Evolutionary conservation across 2,888 invertebrate genomes (phyloP), one percentile per base, ranked within the genome.

Genomic region (Cartodere bifasciata): DNA sequence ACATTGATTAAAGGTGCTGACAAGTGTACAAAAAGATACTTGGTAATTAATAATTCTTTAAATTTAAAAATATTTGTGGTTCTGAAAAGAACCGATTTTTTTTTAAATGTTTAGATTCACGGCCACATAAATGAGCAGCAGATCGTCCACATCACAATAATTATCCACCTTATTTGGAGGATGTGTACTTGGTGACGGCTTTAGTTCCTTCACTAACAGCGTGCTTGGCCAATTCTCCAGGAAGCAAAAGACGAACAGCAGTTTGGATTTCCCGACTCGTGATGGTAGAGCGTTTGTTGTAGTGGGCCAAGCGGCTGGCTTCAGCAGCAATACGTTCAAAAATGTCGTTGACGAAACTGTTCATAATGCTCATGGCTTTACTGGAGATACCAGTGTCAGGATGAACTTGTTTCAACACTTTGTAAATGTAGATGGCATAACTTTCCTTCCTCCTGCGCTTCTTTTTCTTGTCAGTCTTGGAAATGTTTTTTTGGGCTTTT

Each of bases 351-450:
- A 83, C 74, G 38, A 82, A 82, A 45, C 71, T 72, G 55, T 80
- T 77, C 76, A 82, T 77, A 40, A 81, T 77, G 43, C 65, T 55
- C 73, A 79, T 80, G 1, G 77, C 73, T 44, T 77, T 76, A 13
- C 66, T 67, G 1, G 78, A 75, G 29, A 82, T 72, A 0, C 76
- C 74, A 22, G 74, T 63, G 50, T 75, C 72, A 0, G 71, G 68
- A 40, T 72, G 69, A 1, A 75, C 65, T 42, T 67, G 67, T 43
- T 69, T 66, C 35, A 79, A 46, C 3, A 78, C 53, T 41, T 74
- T 77, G 59, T 70, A 75, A 9, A 78, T 60, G 47, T 72, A 73
- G 13, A 68, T 66, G 0, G 67, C 64, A 47, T 70, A 78, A 22
- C 64, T 65, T 47, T 68, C 72, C 54, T 68, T 63, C 57, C 64